These are phyloP conservation scores for Ips nitidus DNA, from an alignment of 1,140 invertebrate genomes.

Conservation along the genomic window DNA sequence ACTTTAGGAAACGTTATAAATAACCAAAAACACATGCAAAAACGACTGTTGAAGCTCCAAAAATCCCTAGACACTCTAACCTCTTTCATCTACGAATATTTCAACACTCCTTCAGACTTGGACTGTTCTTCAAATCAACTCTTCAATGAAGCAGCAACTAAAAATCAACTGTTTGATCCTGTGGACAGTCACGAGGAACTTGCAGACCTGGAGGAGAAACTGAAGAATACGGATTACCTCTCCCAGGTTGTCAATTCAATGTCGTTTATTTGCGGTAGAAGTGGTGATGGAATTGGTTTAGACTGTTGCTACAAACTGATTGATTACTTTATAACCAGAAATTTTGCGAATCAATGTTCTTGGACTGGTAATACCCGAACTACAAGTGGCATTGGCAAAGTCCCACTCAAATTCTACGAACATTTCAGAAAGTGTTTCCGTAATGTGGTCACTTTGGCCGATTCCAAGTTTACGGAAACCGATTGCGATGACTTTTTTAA, in stretches of 20 bases:
- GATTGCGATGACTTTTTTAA: constrained; percentile 18
- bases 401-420: constrained; percentile 14
- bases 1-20: neutral
- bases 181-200: constrained; percentile 10
- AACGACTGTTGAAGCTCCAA: constrained; percentile 6
- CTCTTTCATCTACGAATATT: constrained; percentile 6
- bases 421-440: constrained; percentile 17
- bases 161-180: neutral
- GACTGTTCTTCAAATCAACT: neutral
- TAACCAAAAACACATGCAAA: constrained; percentile 7
- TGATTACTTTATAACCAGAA: constrained; percentile 20
- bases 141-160: neutral
- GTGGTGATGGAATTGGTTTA: constrained; percentile 4
- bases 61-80: constrained; percentile 6
- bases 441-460: constrained; percentile 7
- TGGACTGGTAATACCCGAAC: constrained; percentile 15
- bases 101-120: neutral
- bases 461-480: constrained; percentile 15
- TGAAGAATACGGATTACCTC: constrained; percentile 13
- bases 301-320: constrained; percentile 19
- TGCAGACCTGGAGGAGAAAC: constrained; percentile 10
- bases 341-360: constrained; percentile 13
- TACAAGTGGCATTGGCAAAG: constrained; percentile 7
- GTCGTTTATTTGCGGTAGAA: constrained; percentile 15
- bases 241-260: constrained; percentile 7